These are phyloP conservation scores for Enteromius fasciolatus DNA, from an alignment of 2,797 vertebrate species.

Conservation along the genomic window DNA sequence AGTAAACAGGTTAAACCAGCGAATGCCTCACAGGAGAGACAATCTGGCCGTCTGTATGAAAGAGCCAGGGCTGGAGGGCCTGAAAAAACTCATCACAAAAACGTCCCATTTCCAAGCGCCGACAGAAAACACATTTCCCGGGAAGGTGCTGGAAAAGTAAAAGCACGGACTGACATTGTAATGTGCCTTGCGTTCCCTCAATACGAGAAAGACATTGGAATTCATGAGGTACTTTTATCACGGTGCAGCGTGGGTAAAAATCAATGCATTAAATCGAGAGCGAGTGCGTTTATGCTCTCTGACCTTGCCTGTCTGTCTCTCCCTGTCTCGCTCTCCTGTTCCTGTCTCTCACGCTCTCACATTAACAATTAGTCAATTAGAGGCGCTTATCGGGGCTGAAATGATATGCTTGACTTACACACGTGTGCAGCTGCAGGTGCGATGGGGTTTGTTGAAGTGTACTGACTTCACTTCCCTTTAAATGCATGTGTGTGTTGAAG, in stretches of 20 bases:
- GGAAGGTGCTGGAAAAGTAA: conserved; percentile 67
- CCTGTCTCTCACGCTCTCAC: conserved; percentile 4
- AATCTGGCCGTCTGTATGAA: conserved; percentile 12
- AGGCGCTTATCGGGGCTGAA: conserved; percentile 37
- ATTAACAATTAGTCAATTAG: conserved; percentile 50
- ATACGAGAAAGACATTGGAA: conserved; percentile 61
- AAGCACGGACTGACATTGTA: conserved; percentile 65
- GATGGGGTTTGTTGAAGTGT: conserved; percentile 29
- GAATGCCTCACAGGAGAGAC: neutral
- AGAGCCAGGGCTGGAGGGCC: neutral
- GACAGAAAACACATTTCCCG: conserved; percentile 58
- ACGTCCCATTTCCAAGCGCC: conserved; percentile 8
- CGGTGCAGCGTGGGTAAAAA: conserved; percentile 39
- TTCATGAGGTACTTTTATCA: conserved; percentile 42
- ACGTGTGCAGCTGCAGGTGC: conserved; percentile 43
- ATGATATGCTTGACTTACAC: conserved; percentile 34
- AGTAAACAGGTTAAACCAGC: conserved; percentile 15
- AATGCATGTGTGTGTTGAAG: conserved; percentile 44
- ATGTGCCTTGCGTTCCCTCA: conserved; percentile 60
- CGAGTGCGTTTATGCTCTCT: conserved; percentile 66
- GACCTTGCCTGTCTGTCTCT: conserved; percentile 56
- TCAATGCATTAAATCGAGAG: conserved; percentile 42
- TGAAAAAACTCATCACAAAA: conserved; percentile 26
- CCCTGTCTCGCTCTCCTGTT: neutral
- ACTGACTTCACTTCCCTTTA: conserved; percentile 37